phyloP scores from a whole-genome alignment of 2,888 invertebrate species.

The Drosophila differens region DNA sequence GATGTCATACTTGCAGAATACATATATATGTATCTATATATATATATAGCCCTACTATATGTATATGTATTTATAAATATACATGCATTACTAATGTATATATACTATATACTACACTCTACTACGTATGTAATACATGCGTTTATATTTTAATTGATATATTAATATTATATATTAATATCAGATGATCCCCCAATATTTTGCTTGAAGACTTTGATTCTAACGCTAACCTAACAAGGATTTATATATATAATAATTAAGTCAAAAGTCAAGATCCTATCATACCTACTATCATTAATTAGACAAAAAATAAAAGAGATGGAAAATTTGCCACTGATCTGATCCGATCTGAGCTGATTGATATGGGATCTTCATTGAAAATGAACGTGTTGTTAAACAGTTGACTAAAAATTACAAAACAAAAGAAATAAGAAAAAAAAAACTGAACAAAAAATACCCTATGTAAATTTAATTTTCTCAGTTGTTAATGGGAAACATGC shows the following conservation, averaged over 20 bases:
- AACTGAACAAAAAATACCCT: conserved; percentile 1
- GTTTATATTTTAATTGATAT: conserved; percentile 59
- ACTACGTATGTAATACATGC: conserved; percentile 64
- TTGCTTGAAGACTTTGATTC: conserved; percentile 46
- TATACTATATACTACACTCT: conserved; percentile 21
- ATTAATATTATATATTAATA: conserved; percentile 78
- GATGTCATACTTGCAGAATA: conserved; percentile 42
- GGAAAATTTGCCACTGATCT: conserved; percentile 4
- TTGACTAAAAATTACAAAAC: conserved; percentile 7
- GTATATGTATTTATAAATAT: conserved; percentile 19
- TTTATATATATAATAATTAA: conserved; percentile 44
- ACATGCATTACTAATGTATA: conserved; percentile 26
- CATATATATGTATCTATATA: conserved; percentile 9
- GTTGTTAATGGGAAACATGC: conserved; percentile 38
- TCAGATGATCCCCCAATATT: conserved; percentile 50
- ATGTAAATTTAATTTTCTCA: conserved; percentile 47
- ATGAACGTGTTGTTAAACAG: conserved; percentile 38
- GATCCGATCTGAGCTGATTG: conserved; percentile 24
- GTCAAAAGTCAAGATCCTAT: conserved; percentile 58
- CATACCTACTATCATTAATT: conserved; percentile 43
- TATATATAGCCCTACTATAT: conserved; percentile 10
- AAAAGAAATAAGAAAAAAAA: conserved; percentile 12
- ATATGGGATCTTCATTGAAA: conserved; percentile 39
- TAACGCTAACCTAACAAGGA: conserved; percentile 34
- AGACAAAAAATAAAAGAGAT: conserved; percentile 3